phyloP scores from a whole-genome alignment of 2,797 vertebrate species.

The Garrulus glandarius region DNA sequence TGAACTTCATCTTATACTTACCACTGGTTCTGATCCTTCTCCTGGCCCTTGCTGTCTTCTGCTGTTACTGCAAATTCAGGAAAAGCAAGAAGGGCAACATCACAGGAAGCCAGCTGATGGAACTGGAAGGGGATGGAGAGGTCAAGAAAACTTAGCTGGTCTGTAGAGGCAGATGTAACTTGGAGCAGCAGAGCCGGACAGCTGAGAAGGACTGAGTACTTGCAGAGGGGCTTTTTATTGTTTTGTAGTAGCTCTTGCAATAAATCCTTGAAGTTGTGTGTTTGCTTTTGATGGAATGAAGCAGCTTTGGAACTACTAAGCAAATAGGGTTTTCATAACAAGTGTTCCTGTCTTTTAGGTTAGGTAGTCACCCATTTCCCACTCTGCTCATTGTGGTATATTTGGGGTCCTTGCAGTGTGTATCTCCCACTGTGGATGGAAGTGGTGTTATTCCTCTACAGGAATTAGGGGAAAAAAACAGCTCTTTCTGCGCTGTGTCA shows the following conservation, averaged over 20 bases:
- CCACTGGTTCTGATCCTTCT: conserved; percentile 44
- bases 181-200: not conserved
- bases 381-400: not conserved
- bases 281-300: not conserved
- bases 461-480: not conserved
- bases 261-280: not conserved
- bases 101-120: not conserved
- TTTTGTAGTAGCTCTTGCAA: not conserved
- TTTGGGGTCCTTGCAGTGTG: not conserved
- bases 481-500: not conserved
- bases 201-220: not conserved
- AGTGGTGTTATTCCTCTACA: not conserved
- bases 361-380: not conserved
- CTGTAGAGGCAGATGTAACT: not conserved
- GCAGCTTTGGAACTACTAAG: not conserved
- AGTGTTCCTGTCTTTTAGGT: not conserved
- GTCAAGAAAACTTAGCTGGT: not conserved
- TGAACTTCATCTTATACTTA: conserved; percentile 61
- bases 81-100: not conserved
- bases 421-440: not conserved
- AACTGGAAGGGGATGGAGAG: not conserved
- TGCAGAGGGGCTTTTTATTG: not conserved
- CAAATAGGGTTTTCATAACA: not conserved
- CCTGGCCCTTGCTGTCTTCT: not conserved
- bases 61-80: not conserved